Percentiles rank a stretch among this genome's conserved stretches.
These are phyloP conservation scores for Albula goreensis DNA, from an alignment of 2,113 vertebrate genomes.

Conservation along the genomic window DNA sequence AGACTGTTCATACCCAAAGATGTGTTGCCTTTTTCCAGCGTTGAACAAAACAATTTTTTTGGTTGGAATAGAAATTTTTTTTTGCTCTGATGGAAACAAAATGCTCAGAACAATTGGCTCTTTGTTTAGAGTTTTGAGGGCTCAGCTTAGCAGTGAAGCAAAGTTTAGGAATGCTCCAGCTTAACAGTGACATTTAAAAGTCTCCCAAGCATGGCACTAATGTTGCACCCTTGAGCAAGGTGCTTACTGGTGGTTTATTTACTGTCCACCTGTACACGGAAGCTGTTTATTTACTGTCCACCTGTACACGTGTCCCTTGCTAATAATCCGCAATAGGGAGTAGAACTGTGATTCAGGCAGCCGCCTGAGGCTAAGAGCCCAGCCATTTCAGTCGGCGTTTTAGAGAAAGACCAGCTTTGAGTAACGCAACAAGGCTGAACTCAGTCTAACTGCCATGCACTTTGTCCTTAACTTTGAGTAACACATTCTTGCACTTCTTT, in stretches of 20 bases:
- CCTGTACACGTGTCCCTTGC: too few relatives aligned
- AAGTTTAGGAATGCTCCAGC: background rate
- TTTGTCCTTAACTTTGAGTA: background rate
- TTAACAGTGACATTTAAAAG: too few relatives aligned
- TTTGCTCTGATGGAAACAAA: background rate
- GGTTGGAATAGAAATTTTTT: background rate
- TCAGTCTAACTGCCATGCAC: background rate
- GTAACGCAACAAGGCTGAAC: background rate
- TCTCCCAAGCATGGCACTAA: too few relatives aligned
- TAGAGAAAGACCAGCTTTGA: background rate
- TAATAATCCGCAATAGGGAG: too few relatives aligned
- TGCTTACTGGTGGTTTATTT: too few relatives aligned
- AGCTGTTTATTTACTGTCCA: too few relatives aligned
- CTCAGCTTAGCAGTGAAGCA: background rate
- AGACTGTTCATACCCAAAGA: background rate
- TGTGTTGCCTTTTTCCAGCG: background rate
- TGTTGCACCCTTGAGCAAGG: too few relatives aligned
- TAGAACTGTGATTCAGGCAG: conserved; percentile 27
- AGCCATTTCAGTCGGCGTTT: conserved; percentile 36
- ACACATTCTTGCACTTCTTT: background rate
- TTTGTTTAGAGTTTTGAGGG: background rate
- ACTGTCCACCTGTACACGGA: too few relatives aligned
- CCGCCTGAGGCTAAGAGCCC: conserved; percentile 31
- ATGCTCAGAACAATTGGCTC: background rate
- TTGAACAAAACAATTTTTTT: background rate